Evolutionary conservation across 2,797 vertebrate species (phyloP), one percentile per base, ranked within the genome.

Genomic region (Sebastiscus tertius): DNA sequence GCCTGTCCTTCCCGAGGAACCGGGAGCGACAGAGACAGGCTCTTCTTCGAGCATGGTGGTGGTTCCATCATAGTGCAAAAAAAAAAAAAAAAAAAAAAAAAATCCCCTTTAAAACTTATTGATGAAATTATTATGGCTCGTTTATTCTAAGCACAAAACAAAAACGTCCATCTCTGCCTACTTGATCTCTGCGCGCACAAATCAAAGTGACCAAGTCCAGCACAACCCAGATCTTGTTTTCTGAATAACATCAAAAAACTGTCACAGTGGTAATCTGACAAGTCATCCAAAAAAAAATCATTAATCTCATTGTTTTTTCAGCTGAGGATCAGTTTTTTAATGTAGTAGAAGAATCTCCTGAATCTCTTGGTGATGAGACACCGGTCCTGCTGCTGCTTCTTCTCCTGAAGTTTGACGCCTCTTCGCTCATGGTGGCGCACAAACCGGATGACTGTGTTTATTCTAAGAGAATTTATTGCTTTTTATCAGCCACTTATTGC

Each of bases 1-100:
- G 97, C 96, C 89, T 97, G 96, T 36, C 96, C 97, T 88, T 98
- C 98, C 89, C 97, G 96, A 73, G 97, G 97, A 84, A 97, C 96
- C 59, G 98, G 97, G 75, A 99, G 92, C 63, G 98, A 96, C 79
- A 98, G 96, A 75, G 98, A 98, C 77, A 97, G 95, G 96, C 96
- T 98, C 91, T 98, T 97, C 92, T 97, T 96, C 67, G 97, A 92
- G 92, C 96, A 96, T 76, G 95, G 88, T 81, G 96, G 94, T 84
- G 97, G 93, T 91, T 99, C 98, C 98, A 98, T 98, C 94, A 94
- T 95, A 87, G 93, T 94, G 93, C 90, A 93, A 93, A 87, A 82
- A 84, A 59, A 42, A 59, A 36, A 63, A 72, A 22, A 60, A 24
- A 42, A 64, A 42, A 24, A 42, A 64, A 42, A 66, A 85, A 86